Evolutionary conservation across 1,140 invertebrate genomes (phyloP).

Genomic region (Metaphire vulgaris): DNA sequence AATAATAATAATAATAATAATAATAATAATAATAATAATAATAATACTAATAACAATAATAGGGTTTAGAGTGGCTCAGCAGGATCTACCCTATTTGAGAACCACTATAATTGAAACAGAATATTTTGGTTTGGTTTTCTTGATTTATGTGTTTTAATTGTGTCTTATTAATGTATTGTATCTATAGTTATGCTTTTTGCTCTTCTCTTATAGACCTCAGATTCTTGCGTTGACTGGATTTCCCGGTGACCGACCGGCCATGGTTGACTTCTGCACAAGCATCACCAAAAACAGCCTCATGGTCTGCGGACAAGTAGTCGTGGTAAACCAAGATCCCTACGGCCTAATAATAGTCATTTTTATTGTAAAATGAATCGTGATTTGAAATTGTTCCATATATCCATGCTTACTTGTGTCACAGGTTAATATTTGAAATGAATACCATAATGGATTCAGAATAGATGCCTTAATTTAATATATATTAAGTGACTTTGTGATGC

Average conservation of each 20-base stretch:
- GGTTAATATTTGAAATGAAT: not conserved
- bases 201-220: conserved; percentile 66
- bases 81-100: too few relatives aligned
- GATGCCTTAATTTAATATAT: too few relatives aligned
- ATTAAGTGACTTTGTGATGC: too few relatives aligned
- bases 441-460: not conserved
- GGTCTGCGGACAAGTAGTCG: conserved; percentile 82
- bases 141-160: too few relatives aligned
- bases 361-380: not conserved
- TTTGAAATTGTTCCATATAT: not conserved
- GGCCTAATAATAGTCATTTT: not conserved
- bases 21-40: too few relatives aligned
- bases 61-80: too few relatives aligned
- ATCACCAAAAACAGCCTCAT: conserved; percentile 89
- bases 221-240: conserved; percentile 80
- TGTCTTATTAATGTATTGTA: too few relatives aligned
- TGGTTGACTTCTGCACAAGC: conserved; percentile 84
- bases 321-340: conserved; percentile 55
- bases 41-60: too few relatives aligned
- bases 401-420: not conserved
- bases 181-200: too few relatives aligned
- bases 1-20: too few relatives aligned
- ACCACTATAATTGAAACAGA: too few relatives aligned
- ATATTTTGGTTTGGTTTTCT: too few relatives aligned
- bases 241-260: conserved; percentile 71